Conservation (phyloP, 1,140 invertebrate species). For the Panagrolaimus sp. region DNA sequence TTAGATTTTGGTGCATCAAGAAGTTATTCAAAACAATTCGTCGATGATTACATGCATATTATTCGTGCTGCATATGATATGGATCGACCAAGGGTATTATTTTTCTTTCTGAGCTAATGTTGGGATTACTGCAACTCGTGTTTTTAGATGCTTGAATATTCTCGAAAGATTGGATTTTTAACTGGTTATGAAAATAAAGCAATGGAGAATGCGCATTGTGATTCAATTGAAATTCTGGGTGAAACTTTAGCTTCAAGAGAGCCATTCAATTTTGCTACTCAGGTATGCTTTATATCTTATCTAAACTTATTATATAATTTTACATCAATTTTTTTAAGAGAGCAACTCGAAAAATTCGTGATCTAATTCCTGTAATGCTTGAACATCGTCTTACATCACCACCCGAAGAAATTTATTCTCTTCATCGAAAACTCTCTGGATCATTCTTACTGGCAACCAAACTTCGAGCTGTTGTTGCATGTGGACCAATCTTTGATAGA, state of each 20-base stretch:
- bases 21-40: conserved; percentile 79
- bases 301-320: too few relatives aligned
- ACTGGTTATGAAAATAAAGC: conserved; percentile 91
- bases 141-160: conserved; percentile 66
- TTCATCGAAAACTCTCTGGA: conserved; percentile 94
- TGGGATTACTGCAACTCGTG: neutral
- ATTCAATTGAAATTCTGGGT: conserved; percentile 52
- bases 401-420: conserved; percentile 95
- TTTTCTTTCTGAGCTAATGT: neutral
- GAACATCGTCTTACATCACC: conserved; percentile 87
- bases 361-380: conserved; percentile 88
- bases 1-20: conserved; percentile 94
- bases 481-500: conserved; percentile 76
- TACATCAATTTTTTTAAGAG: conserved; percentile 65
- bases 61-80: conserved; percentile 79
- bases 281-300: too few relatives aligned
- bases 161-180: conserved; percentile 83
- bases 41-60: conserved; percentile 81
- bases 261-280: conserved; percentile 50
- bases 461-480: conserved; percentile 76
- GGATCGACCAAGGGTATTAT: conserved; percentile 69
- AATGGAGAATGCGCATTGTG: conserved; percentile 56
- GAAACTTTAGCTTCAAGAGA: conserved; percentile 47
- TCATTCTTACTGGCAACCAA: conserved; percentile 89
- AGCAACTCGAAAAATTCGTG: conserved; percentile 71